Conservation (phyloP, 1,140 invertebrate species). For the Nixonia krombeini region DNA sequence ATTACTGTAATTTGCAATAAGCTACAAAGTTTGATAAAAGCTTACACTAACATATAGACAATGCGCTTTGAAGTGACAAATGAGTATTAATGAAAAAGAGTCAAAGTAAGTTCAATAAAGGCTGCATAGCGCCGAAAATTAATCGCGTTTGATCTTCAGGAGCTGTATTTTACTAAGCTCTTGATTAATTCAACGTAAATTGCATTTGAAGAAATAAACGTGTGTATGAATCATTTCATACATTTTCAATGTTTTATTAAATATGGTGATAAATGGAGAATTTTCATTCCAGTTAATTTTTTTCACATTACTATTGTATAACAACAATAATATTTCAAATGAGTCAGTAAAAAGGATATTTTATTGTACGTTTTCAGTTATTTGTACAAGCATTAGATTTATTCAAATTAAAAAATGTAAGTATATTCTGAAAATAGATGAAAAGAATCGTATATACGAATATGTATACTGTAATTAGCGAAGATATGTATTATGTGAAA, state of each 20-base stretch:
- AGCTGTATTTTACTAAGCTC: constrained; percentile 7
- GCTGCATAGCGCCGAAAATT: constrained; percentile 35
- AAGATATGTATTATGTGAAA: constrained; percentile 11
- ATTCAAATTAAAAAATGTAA: no score
- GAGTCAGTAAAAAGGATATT: neutral
- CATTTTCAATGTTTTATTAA: constrained; percentile 13
- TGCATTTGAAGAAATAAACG: neutral
- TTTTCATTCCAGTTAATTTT: neutral
- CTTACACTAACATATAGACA: constrained; percentile 34
- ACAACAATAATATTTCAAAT: neutral
- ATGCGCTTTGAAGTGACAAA: no score
- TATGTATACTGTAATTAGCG: constrained; percentile 13
- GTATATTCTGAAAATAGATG: neutral
- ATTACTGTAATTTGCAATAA: constrained; percentile 25
- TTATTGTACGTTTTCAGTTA: neutral
- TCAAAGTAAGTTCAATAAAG: constrained; percentile 15
- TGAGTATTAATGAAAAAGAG: constrained; percentile 12
- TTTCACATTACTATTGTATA: neutral
- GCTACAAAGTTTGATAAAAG: constrained; percentile 33
- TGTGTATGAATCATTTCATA: constrained; percentile 24
- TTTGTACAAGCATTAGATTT: no score
- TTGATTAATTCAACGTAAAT: constrained; percentile 5
- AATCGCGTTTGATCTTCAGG: constrained; percentile 8
- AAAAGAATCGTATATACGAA: constrained; percentile 7
- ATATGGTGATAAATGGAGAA: neutral